A percentile compares a stretch with the other conserved stretches of the same genome.
phyloP scores from a whole-genome alignment of 1,140 invertebrate genomes.

The Atopsyche davidsoni region DNA sequence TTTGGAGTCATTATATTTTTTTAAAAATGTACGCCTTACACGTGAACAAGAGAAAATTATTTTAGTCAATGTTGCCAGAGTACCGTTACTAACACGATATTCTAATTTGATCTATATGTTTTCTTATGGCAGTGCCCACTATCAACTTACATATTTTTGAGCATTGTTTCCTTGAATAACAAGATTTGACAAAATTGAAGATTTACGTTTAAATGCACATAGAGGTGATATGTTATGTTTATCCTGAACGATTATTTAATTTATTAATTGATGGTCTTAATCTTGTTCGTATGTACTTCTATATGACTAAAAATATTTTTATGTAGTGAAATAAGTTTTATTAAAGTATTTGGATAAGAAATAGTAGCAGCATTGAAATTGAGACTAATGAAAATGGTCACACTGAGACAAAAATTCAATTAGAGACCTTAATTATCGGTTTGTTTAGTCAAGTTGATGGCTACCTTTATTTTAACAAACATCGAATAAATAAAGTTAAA shows the following conservation, averaged over 20 bases:
- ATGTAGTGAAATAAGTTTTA: no score
- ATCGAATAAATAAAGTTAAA: neutral
- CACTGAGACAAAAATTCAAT: neutral
- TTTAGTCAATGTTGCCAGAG: slow-evolving; percentile 28
- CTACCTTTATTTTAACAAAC: neutral
- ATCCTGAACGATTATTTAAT: no score
- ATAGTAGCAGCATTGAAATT: no score
- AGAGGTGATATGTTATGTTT: no score
- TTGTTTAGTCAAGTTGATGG: no score
- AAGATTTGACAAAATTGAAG: no score
- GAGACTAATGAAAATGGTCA: no score
- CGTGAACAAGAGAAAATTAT: slow-evolving; percentile 25
- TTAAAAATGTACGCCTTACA: slow-evolving; percentile 18
- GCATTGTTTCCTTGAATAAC: slow-evolving; percentile 28
- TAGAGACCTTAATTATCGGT: neutral
- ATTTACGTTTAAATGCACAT: no score
- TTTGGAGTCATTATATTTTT: neutral
- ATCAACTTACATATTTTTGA: slow-evolving; percentile 24
- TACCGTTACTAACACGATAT: slow-evolving; percentile 15
- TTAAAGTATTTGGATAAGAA: no score
- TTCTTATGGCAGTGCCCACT: slow-evolving; percentile 30
- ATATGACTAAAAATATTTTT: no score
- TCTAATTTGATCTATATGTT: slow-evolving; percentile 30
- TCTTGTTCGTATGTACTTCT: no score
- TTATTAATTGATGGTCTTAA: no score